phyloP scores from a whole-genome alignment of 2,113 vertebrate genomes.

The Callipepla californica region DNA sequence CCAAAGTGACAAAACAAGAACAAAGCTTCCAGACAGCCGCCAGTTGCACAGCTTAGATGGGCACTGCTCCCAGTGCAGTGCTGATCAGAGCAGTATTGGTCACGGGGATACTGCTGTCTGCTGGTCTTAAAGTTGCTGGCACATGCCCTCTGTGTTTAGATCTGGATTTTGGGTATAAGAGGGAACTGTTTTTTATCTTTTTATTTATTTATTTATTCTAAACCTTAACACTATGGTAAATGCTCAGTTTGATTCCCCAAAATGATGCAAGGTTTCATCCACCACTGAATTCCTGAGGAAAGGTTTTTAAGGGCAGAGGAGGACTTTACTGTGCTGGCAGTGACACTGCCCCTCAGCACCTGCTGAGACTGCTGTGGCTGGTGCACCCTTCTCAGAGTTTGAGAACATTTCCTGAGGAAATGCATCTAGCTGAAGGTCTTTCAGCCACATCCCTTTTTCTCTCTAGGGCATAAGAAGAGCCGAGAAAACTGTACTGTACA shows the following conservation, averaged over 20 bases:
- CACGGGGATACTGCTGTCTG: background rate
- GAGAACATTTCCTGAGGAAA: background rate
- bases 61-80: background rate
- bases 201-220: too few relatives aligned
- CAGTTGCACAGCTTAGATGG: background rate
- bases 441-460: slow-evolving; percentile 4
- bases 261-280: background rate
- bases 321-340: background rate
- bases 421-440: background rate
- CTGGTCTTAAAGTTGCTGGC: background rate
- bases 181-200: background rate
- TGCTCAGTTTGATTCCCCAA: background rate
- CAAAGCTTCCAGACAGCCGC: background rate
- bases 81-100: accelerated
- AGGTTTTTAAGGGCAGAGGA: background rate
- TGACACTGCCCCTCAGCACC: background rate
- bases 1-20: background rate
- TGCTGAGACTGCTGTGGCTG: background rate
- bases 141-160: background rate
- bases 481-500: background rate
- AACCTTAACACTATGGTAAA: background rate
- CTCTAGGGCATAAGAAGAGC: background rate
- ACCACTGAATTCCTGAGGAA: background rate
- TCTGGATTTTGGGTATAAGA: background rate
- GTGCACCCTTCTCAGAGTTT: background rate